Percentiles rank a stretch among this genome's conserved stretches.
Evolutionary conservation across 1,140 invertebrate genomes (phyloP).

Genomic region (Lepidurus packardi): DNA sequence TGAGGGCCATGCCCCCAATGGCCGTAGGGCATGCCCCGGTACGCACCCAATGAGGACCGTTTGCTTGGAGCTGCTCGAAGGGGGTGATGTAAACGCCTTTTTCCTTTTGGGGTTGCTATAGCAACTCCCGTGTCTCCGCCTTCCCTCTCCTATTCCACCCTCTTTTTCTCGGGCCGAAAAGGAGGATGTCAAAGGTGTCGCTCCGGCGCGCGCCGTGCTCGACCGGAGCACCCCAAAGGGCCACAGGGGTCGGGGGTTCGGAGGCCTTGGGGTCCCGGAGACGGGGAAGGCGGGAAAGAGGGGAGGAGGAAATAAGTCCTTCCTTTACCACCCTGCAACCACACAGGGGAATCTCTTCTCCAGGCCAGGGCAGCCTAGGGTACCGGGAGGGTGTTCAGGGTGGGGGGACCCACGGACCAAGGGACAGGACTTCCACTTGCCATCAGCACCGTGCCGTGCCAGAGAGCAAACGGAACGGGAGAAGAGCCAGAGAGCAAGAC

Average conservation of each 20-base stretch:
- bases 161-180: neutral
- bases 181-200: constrained; percentile 12
- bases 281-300: neutral
- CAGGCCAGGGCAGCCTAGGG: neutral
- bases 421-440: constrained; percentile 20
- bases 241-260: constrained; percentile 16
- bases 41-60: constrained; percentile 2
- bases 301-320: neutral
- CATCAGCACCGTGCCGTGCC: constrained; percentile 20
- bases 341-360: neutral
- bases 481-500: constrained; percentile 17
- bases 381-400: neutral
- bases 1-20: constrained; percentile 17
- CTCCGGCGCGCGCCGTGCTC: constrained; percentile 19
- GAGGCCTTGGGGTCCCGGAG: neutral
- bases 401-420: neutral
- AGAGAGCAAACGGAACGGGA: constrained; percentile 20
- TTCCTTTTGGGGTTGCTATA: neutral
- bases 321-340: neutral
- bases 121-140: constrained; percentile 1
- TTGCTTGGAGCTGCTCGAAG: neutral
- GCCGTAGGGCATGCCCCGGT: constrained; percentile 12
- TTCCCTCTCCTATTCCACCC: neutral
- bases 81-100: neutral
- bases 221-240: constrained; percentile 20